Evolutionary conservation across 2,113 vertebrate genomes (phyloP).

Genomic region (Eulemur macaco): DNA sequence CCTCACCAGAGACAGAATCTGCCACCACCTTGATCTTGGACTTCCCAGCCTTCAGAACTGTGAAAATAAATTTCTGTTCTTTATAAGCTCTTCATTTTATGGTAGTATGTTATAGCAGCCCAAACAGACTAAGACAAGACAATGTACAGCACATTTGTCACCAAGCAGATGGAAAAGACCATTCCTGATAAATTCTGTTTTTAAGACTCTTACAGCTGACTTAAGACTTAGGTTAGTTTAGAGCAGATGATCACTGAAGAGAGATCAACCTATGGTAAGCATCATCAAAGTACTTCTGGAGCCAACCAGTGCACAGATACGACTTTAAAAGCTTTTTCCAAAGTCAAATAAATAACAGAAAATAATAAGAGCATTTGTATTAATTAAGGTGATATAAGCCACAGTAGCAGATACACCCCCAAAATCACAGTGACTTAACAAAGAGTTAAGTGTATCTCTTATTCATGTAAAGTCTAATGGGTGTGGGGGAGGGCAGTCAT

Average conservation of each 20-base stretch:
- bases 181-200: neutral
- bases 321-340: neutral
- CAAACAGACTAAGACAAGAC: neutral
- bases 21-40: neutral
- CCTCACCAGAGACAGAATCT: neutral
- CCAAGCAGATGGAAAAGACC: neutral
- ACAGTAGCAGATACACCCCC: neutral
- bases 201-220: neutral
- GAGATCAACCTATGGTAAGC: neutral
- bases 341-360: neutral
- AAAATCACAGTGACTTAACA: neutral
- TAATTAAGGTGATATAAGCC: neutral
- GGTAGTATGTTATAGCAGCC: no score
- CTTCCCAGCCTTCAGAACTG: neutral
- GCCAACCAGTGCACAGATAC: neutral
- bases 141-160: neutral
- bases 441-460: neutral
- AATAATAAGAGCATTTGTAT: neutral
- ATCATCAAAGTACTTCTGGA: neutral
- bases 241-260: neutral
- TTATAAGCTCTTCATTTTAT: neutral
- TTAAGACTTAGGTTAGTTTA: neutral
- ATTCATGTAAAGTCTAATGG: neutral
- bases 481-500: neutral
- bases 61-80: neutral